These are phyloP conservation scores for Pygoscelis antarcticus DNA, from an alignment of 2,113 vertebrate genomes.

Conservation along the genomic window DNA sequence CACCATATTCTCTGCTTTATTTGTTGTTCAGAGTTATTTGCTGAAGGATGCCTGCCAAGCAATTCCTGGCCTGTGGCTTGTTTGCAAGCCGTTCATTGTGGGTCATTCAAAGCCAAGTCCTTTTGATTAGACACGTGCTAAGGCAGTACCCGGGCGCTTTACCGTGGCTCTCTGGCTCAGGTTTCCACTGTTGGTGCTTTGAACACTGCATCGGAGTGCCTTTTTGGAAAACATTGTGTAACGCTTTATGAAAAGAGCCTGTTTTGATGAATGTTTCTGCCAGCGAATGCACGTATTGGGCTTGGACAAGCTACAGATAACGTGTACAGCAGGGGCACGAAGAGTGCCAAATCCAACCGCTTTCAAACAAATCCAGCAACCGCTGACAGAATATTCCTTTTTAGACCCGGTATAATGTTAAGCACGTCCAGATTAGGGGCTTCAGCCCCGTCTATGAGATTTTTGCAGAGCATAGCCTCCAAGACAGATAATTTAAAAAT, in stretches of 20 bases:
- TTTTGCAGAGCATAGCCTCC: background rate
- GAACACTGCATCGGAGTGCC: background rate
- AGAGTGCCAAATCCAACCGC: background rate
- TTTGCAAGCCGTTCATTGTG: slow-evolving; percentile 44
- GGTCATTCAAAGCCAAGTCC: slow-evolving; percentile 63
- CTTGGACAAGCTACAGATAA: slow-evolving; percentile 12
- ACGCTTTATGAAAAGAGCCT: slow-evolving; percentile 20
- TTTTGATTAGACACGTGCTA: slow-evolving; percentile 54
- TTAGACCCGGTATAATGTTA: background rate
- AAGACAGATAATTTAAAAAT: background rate
- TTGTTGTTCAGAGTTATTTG: slow-evolving; percentile 63
- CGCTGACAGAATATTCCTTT: background rate
- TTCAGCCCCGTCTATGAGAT: background rate
- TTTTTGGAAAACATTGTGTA: slow-evolving; percentile 38
- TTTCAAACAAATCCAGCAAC: slow-evolving; percentile 25
- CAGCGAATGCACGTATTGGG: background rate
- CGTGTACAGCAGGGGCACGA: background rate
- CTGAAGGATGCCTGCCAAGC: slow-evolving; percentile 61
- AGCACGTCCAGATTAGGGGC: background rate
- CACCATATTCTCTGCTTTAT: slow-evolving; percentile 52
- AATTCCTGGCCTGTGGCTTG: slow-evolving; percentile 64
- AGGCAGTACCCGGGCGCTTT: background rate
- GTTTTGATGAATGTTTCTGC: slow-evolving; percentile 14
- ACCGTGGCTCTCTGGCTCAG: slow-evolving; percentile 25
- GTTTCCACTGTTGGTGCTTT: background rate